Evolutionary conservation across 2,888 invertebrate species (phyloP).

Genomic region (Stegana nigrithorax): DNA sequence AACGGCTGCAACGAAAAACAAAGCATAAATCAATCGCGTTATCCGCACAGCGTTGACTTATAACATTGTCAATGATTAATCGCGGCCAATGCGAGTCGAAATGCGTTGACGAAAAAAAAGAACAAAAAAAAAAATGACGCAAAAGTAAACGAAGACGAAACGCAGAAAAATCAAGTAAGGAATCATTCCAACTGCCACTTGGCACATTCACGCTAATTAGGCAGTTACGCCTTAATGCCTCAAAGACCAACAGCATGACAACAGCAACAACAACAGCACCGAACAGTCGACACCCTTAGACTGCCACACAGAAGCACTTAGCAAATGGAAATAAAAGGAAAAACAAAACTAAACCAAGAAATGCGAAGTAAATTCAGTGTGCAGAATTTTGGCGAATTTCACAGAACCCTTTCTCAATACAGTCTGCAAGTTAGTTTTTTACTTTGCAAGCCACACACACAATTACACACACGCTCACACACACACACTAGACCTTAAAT

Average conservation of each 20-base stretch:
- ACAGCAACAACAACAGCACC: neutral
- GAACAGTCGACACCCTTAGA: neutral
- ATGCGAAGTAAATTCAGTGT: conserved; percentile 53
- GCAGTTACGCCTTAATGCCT: conserved; percentile 31
- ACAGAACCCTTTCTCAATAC: conserved; percentile 17
- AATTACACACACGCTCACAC: neutral
- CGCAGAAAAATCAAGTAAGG: no score
- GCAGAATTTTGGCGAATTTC: conserved; percentile 57
- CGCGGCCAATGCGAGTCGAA: neutral
- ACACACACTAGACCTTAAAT: neutral
- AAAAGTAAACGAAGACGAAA: no score
- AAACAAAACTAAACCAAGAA: no score
- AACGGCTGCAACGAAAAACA: neutral
- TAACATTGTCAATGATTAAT: conserved; percentile 11
- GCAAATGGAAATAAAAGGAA: conserved; percentile 34
- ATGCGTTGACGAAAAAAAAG: no score
- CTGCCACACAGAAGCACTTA: neutral
- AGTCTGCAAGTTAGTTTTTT: conserved; percentile 5
- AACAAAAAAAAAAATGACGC: no score
- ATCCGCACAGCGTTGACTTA: neutral
- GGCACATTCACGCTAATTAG: conserved; percentile 53
- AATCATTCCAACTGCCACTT: conserved; percentile 1
- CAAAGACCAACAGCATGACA: neutral
- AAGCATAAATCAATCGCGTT: neutral
- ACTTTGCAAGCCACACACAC: neutral